These are phyloP conservation scores for Archivesica marissinica DNA, from an alignment of 1,140 invertebrate genomes.

Conservation along the genomic window DNA sequence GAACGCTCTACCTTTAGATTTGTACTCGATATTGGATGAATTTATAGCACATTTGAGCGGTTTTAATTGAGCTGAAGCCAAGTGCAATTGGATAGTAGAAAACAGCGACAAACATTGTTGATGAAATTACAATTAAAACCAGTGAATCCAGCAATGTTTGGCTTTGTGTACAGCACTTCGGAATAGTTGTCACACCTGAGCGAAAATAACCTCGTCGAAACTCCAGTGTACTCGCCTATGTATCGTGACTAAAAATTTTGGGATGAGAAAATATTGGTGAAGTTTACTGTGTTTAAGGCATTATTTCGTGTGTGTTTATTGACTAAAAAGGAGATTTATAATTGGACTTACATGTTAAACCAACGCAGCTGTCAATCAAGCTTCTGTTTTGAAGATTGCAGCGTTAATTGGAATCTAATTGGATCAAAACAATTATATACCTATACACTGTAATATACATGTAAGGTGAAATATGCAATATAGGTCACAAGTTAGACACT, in stretches of 20 bases:
- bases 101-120: neutral
- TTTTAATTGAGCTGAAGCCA: neutral
- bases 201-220: slow-evolving; percentile 9
- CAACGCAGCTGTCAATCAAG: neutral
- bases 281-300: slow-evolving; percentile 10
- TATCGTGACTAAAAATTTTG: slow-evolving; percentile 43
- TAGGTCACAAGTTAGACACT: slow-evolving; percentile 10
- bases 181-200: slow-evolving; percentile 28
- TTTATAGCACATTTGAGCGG: neutral
- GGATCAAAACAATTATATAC: slow-evolving; percentile 43
- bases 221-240: slow-evolving; percentile 4
- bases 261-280: slow-evolving; percentile 28
- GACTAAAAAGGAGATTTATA: neutral
- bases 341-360: slow-evolving; percentile 12
- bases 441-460: slow-evolving; percentile 30
- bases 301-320: neutral
- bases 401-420: neutral
- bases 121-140: slow-evolving; percentile 13
- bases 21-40: neutral
- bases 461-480: slow-evolving; percentile 17
- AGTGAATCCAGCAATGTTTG: neutral
- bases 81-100: neutral
- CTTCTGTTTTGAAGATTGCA: neutral
- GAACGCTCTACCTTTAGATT: slow-evolving; percentile 20
- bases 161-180: neutral